A percentile compares a stretch with the other conserved stretches of the same genome.
Evolutionary conservation across 2,113 vertebrate genomes (phyloP).

Genomic region (Sinocyclocheilus rhinocerous): DNA sequence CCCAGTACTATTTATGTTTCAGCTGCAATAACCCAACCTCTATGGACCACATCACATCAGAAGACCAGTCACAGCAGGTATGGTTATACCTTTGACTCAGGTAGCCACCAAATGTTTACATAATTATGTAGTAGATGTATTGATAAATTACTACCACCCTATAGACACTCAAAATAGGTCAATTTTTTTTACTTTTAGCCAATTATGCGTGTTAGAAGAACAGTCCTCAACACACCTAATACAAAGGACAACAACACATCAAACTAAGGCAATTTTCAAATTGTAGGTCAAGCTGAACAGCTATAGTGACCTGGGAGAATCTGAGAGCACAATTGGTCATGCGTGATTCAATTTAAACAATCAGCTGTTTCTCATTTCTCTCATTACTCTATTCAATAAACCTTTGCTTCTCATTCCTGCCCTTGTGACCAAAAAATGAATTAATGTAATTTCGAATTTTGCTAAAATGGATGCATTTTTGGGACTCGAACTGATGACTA

Average conservation of each 20-base stretch:
- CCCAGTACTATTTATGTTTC: not conserved
- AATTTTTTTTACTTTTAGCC: not conserved
- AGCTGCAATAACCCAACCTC: not conserved
- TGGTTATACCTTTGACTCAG: not conserved
- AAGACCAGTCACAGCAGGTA: not conserved
- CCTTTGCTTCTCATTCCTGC: not conserved
- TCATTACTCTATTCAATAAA: conserved; percentile 34
- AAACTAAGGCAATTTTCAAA: too few relatives aligned
- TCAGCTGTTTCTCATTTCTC: conserved; percentile 26
- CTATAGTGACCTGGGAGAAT: not conserved
- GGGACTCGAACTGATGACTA: not conserved
- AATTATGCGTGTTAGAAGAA: not conserved
- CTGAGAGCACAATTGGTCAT: not conserved
- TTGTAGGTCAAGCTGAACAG: not conserved
- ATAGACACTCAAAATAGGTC: not conserved
- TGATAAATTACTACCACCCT: not conserved
- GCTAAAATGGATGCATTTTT: not conserved
- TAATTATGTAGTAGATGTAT: not conserved
- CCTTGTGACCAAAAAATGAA: conserved; percentile 43
- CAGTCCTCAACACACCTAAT: not conserved
- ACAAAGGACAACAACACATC: not conserved
- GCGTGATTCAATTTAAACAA: conserved; percentile 10
- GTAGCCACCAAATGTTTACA: not conserved
- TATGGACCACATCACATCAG: not conserved
- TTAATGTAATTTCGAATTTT: conserved; percentile 25